These are phyloP conservation scores for Campoplex nolae DNA, from an alignment of 2,888 invertebrate species.

Conservation along the genomic window DNA sequence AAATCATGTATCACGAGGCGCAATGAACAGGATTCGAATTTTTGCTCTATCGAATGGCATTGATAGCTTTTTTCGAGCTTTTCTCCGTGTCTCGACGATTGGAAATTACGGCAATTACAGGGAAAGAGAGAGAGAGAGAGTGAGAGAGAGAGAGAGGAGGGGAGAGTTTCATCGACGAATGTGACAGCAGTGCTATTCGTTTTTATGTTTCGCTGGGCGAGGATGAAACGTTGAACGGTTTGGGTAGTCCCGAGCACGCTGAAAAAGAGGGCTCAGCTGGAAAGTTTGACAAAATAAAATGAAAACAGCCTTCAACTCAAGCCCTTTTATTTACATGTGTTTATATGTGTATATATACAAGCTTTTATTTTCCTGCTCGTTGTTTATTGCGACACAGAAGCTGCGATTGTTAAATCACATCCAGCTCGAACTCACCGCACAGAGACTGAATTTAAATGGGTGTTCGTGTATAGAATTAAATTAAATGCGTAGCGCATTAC, in stretches of 20 bases:
- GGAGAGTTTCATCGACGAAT: neutral
- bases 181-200: slow-evolving; percentile 43
- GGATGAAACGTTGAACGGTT: slow-evolving; percentile 54
- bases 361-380: slow-evolving; percentile 43
- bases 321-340: neutral
- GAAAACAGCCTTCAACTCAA: slow-evolving; percentile 40
- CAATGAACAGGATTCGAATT: neutral
- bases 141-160: neutral
- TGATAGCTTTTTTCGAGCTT: slow-evolving; percentile 33
- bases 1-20: neutral
- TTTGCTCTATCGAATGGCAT: slow-evolving; percentile 35
- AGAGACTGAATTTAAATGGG: slow-evolving; percentile 62
- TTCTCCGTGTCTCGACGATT: slow-evolving; percentile 41
- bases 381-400: slow-evolving; percentile 57
- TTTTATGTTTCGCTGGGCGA: slow-evolving; percentile 47
- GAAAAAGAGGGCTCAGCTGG: slow-evolving; percentile 63
- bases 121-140: neutral
- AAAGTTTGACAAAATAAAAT: slow-evolving; percentile 65
- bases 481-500: slow-evolving; percentile 54
- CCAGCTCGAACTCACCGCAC: slow-evolving; percentile 7
- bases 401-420: slow-evolving; percentile 62
- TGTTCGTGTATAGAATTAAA: slow-evolving; percentile 47
- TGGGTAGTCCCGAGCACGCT: slow-evolving; percentile 13
- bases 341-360: neutral
- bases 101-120: slow-evolving; percentile 64